Evolutionary conservation across 2,113 vertebrate species (phyloP).

Genomic region (Sinocyclocheilus anophthalmus): DNA sequence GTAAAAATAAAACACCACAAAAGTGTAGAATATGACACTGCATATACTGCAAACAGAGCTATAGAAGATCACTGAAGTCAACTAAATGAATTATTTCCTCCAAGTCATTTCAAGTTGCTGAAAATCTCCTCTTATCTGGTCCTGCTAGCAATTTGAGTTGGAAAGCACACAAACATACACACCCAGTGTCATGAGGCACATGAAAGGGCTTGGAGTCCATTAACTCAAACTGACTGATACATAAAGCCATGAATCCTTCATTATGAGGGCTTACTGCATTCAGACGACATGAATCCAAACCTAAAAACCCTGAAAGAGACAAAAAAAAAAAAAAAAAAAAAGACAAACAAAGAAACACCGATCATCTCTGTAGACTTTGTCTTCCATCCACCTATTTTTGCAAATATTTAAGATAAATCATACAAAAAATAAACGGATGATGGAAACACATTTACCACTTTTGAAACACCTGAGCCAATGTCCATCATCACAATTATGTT

Average conservation of each 20-base stretch:
- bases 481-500: no score
- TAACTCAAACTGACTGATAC: conserved; percentile 31
- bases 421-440: no score
- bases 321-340: background rate
- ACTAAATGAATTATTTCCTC: background rate
- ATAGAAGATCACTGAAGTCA: background rate
- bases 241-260: conserved; percentile 5
- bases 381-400: no score
- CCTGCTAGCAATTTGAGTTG: background rate
- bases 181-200: conserved; percentile 28
- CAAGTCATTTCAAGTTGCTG: conserved; percentile 2
- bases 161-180: conserved; percentile 21
- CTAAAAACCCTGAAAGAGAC: background rate
- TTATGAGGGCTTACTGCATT: background rate
- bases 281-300: background rate
- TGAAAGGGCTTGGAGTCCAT: background rate
- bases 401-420: no score
- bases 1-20: background rate
- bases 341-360: no score
- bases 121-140: conserved; percentile 16
- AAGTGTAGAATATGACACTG: background rate
- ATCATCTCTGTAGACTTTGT: no score
- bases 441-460: no score
- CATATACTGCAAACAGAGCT: background rate
- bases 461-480: no score